Conservation (phyloP, 2,113 vertebrate species). For the Rhagologus leucostigma region DNA sequence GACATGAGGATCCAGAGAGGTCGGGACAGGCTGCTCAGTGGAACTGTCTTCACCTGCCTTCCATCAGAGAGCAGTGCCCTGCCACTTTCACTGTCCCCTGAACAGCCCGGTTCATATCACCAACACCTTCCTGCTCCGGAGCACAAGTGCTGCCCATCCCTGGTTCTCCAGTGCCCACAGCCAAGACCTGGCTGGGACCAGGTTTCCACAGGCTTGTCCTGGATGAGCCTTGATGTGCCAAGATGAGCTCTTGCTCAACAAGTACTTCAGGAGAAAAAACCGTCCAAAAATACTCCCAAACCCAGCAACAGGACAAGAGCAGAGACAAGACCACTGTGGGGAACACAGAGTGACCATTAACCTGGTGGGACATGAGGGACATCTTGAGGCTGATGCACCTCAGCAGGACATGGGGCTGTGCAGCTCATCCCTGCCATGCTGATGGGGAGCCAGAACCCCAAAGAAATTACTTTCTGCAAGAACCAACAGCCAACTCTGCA, state of each 20-base stretch:
- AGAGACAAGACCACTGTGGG: background rate
- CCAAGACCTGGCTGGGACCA: background rate
- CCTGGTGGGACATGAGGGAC: background rate
- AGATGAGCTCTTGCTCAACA: background rate
- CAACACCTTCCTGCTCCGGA: no score
- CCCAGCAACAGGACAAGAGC: background rate
- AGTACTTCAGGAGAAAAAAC: background rate
- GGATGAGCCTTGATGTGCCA: background rate
- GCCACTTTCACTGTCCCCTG: background rate
- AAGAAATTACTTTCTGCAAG: background rate
- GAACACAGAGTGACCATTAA: background rate
- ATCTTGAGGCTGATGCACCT: rapidly evolving
- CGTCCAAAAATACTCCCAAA: background rate
- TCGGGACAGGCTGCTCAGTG: background rate
- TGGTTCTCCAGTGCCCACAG: background rate
- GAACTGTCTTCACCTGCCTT: rapidly evolving
- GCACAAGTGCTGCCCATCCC: background rate
- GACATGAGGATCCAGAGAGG: background rate
- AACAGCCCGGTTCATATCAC: background rate
- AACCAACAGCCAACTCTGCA: background rate
- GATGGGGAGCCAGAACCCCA: background rate
- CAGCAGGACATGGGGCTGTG: background rate
- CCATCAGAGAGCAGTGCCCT: background rate
- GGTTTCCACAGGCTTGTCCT: background rate
- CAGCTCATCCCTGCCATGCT: background rate